Conservation (phyloP, 2,113 vertebrate species). For the Tor tambroides region DNA sequence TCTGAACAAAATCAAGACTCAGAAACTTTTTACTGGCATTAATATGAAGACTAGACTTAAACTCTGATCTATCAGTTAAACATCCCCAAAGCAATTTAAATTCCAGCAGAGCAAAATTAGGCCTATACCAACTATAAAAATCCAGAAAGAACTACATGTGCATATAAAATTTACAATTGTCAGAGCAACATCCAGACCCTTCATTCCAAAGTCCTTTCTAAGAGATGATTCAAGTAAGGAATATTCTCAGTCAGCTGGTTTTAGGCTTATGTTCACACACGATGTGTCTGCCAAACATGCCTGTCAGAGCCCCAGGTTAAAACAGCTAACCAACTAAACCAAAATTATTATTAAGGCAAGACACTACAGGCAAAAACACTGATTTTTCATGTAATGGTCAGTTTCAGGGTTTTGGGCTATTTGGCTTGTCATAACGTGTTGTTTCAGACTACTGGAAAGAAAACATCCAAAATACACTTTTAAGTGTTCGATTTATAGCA, state of each 20-base stretch:
- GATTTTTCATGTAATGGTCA: neutral
- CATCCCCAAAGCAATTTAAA: neutral
- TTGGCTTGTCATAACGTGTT: neutral
- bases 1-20: conserved; percentile 2
- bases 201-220: neutral
- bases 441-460: neutral
- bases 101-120: neutral
- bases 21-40: neutral
- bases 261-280: neutral
- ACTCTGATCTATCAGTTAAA: neutral
- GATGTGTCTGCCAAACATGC: neutral
- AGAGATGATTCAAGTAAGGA: neutral
- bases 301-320: neutral
- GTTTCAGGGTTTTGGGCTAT: neutral
- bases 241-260: neutral
- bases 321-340: neutral
- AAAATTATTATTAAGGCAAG: neutral
- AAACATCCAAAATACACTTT: neutral
- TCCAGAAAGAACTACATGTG: neutral
- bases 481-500: neutral
- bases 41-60: neutral
- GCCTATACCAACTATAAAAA: neutral
- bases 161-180: neutral
- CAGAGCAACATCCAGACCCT: neutral
- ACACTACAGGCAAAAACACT: no score